Evolutionary conservation across 2,113 vertebrate species (phyloP).

Genomic region (Zeus faber): DNA sequence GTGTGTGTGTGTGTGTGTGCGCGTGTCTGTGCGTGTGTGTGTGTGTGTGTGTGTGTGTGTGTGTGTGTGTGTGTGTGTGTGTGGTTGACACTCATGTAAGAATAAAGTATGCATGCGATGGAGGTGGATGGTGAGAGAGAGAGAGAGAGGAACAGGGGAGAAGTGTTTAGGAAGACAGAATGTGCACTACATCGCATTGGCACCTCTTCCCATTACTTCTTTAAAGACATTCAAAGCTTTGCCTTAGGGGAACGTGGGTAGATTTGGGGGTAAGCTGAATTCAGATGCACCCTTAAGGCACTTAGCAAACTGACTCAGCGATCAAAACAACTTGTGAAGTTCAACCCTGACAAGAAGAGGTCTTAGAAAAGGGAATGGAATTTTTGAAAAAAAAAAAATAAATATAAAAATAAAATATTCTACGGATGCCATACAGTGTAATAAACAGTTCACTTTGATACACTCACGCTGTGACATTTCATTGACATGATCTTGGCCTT

Average conservation of each 20-base stretch:
- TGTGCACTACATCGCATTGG: constrained; percentile 59
- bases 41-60: constrained; percentile 25
- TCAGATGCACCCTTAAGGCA: constrained; percentile 64
- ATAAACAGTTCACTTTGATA: constrained; percentile 5
- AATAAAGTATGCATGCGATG: constrained; percentile 29
- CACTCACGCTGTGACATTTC: constrained; percentile 12
- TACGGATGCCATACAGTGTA: background rate
- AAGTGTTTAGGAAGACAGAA: constrained; percentile 46
- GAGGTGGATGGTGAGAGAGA: constrained; percentile 32
- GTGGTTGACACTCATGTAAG: constrained; percentile 1
- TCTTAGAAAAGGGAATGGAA: constrained; percentile 22
- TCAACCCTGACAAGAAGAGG: constrained; percentile 61
- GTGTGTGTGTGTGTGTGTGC: constrained; percentile 16
- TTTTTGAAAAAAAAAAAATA: background rate
- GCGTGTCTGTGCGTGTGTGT: constrained; percentile 11
- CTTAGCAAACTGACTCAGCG: constrained; percentile 66
- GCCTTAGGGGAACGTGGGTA: constrained; percentile 70
- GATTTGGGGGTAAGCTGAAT: constrained; percentile 65
- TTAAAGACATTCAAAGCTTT: constrained; percentile 67
- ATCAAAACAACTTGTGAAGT: constrained; percentile 70
- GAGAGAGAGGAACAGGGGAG: background rate
- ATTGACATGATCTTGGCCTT: constrained; percentile 6
- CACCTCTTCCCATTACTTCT: constrained; percentile 62
- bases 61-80: constrained; percentile 4
- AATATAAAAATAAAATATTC: background rate